Percentiles rank a stretch among this genome's conserved stretches.
phyloP scores from a whole-genome alignment of 2,113 vertebrate species.

The Gobio gobio region DNA sequence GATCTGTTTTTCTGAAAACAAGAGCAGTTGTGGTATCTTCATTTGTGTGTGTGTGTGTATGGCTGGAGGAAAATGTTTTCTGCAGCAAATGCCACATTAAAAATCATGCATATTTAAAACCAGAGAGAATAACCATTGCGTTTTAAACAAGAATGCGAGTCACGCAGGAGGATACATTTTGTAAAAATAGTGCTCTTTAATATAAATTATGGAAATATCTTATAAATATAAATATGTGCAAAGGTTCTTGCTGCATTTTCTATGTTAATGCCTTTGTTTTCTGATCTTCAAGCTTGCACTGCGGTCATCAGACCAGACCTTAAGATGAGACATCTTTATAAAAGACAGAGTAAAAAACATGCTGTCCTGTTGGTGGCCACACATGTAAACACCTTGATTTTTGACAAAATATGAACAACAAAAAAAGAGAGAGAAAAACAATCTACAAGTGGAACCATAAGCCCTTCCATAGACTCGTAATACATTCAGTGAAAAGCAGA shows the following conservation, averaged over 20 bases:
- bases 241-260: conserved; percentile 83
- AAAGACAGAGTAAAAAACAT: conserved; percentile 86
- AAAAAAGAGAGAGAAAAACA: conserved; percentile 30
- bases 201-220: conserved; percentile 99
- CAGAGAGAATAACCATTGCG: conserved; percentile 53
- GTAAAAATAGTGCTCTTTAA: conserved; percentile 99
- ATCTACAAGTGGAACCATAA: conserved; percentile 62
- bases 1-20: conserved; percentile 51
- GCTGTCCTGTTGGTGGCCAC: conserved; percentile 67
- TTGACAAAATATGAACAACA: conserved; percentile 55
- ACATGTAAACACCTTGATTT: conserved; percentile 67
- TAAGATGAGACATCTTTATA: conserved; percentile 88
- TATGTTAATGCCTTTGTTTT: conserved; percentile 77
- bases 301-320: conserved; percentile 84
- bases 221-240: conserved; percentile 99
- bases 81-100: conserved; percentile 3
- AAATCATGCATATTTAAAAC: conserved; percentile 39
- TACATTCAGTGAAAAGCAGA: conserved; percentile 65
- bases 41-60: neutral
- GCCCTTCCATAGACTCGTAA: conserved; percentile 59
- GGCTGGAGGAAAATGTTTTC: conserved; percentile 32
- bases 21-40: conserved; percentile 39
- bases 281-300: conserved; percentile 92
- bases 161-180: conserved; percentile 72
- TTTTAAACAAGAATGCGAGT: conserved; percentile 45